A percentile compares a stretch with the other conserved stretches of the same genome.
Evolutionary conservation across 1,140 invertebrate species (phyloP).

Genomic region (Temnothorax curvispinosus): DNA sequence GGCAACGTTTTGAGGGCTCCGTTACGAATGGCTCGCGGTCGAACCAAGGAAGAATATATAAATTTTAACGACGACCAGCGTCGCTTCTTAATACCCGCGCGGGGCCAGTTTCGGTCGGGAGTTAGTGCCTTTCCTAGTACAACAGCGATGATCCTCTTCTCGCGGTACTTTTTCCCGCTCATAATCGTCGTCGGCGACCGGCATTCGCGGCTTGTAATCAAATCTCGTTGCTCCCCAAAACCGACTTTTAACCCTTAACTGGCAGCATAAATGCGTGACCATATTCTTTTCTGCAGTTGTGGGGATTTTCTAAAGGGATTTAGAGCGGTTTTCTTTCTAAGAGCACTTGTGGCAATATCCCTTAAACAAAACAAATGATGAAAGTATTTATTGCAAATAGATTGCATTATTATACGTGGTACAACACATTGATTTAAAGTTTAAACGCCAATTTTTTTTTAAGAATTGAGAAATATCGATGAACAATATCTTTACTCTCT

Average conservation of each 20-base stretch:
- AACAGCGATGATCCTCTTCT: conserved; percentile 64
- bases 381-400: conserved; percentile 17
- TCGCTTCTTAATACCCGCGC: conserved; percentile 70
- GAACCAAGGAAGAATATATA: conserved; percentile 70
- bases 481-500: neutral
- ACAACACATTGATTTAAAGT: neutral
- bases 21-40: neutral
- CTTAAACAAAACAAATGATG: neutral
- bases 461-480: neutral
- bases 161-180: conserved; percentile 39
- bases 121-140: conserved; percentile 83
- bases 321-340: neutral
- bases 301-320: neutral
- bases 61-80: conserved; percentile 79
- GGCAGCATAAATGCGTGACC: neutral
- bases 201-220: conserved; percentile 78
- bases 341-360: neutral
- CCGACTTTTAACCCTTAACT: conserved; percentile 48
- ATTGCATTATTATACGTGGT: neutral
- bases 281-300: neutral
- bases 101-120: conserved; percentile 74
- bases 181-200: conserved; percentile 52
- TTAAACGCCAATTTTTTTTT: neutral
- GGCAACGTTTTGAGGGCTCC: conserved; percentile 8
- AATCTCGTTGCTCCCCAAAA: conserved; percentile 71